Conservation (phyloP, 2,888 invertebrate species). For the Drosophila greeni region DNA sequence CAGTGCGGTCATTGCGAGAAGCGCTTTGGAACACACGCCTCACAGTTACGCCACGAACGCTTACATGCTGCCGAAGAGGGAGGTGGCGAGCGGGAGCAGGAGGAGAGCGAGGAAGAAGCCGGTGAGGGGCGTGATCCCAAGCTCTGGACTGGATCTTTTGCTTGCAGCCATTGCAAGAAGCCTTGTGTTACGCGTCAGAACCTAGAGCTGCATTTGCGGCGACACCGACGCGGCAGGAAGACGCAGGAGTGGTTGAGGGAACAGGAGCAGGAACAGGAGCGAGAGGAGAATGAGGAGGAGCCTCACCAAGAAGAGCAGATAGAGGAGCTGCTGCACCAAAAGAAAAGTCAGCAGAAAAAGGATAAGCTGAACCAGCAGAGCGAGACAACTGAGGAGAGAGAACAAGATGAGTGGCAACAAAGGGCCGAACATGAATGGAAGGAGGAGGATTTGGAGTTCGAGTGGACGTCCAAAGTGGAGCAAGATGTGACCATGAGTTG, state of each 20-base stretch:
- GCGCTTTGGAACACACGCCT: slow-evolving; percentile 73
- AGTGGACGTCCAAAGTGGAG: not conserved
- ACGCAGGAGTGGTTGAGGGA: slow-evolving; percentile 45
- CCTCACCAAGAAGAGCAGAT: not conserved
- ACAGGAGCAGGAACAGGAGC: not conserved
- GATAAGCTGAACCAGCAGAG: not conserved
- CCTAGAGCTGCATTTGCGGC: slow-evolving; percentile 58
- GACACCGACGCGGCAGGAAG: slow-evolving; percentile 61
- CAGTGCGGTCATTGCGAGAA: slow-evolving; percentile 70
- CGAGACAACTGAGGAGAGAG: slow-evolving; percentile 5
- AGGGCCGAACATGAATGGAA: not conserved
- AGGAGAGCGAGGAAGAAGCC: slow-evolving; percentile 11
- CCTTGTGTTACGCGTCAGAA: slow-evolving; percentile 64
- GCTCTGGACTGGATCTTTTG: slow-evolving; percentile 46
- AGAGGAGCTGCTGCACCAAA: not conserved
- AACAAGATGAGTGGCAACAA: slow-evolving; percentile 7
- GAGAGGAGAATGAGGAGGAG: not conserved
- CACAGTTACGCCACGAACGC: slow-evolving; percentile 72
- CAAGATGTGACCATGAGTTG: slow-evolving; percentile 1
- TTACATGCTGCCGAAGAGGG: slow-evolving; percentile 47
- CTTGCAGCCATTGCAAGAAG: slow-evolving; percentile 58
- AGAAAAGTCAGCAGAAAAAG: not conserved
- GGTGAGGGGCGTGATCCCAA: slow-evolving; percentile 60
- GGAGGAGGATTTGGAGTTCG: not conserved
- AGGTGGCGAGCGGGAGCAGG: not conserved